A percentile compares a stretch with the other conserved stretches of the same genome.
Conservation (phyloP, 1,140 invertebrate genomes). For the Tetragnatha versicolor region DNA sequence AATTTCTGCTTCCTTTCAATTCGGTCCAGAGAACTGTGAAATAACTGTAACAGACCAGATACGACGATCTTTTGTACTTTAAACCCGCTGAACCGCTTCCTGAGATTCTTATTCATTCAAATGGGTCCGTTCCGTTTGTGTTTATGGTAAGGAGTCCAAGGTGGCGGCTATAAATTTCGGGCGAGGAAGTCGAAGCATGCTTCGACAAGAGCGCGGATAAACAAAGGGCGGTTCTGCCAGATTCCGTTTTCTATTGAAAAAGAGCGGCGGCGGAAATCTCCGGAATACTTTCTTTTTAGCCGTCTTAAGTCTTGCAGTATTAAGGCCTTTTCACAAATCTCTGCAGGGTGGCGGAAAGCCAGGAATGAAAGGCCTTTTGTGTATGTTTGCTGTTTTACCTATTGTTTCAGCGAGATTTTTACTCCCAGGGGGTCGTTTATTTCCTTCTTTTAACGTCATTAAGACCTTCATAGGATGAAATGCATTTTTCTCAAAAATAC, state of each 20-base stretch:
- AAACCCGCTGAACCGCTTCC: slow-evolving; percentile 48
- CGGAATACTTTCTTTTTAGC: too few species aligned
- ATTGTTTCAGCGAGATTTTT: too few species aligned
- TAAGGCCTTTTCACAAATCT: too few species aligned
- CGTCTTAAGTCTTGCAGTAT: too few species aligned
- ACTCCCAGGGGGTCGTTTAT: too few species aligned
- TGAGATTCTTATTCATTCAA: slow-evolving; percentile 37
- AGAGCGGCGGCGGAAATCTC: background rate
- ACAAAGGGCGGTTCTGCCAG: too few species aligned
- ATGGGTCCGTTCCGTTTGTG: slow-evolving; percentile 29
- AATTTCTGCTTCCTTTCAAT: slow-evolving; percentile 38
- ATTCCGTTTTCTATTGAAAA: background rate
- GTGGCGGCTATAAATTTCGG: slow-evolving; percentile 38
- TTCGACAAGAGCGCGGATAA: slow-evolving; percentile 5
- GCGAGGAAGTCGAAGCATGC: slow-evolving; percentile 28
- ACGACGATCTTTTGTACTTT: slow-evolving; percentile 47
- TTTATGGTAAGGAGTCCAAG: slow-evolving; percentile 48
- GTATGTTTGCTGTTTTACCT: too few species aligned
- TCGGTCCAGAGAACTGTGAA: slow-evolving; percentile 45
- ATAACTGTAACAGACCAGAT: slow-evolving; percentile 42
- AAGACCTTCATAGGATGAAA: too few species aligned
- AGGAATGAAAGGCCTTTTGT: too few species aligned
- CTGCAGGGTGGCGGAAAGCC: too few species aligned
- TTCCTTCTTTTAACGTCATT: too few species aligned
- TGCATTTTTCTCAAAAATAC: too few species aligned